Percentiles rank a stretch among this genome's conserved stretches.
Conservation (phyloP, 2,113 vertebrate genomes). For the Petaurus breviceps region DNA sequence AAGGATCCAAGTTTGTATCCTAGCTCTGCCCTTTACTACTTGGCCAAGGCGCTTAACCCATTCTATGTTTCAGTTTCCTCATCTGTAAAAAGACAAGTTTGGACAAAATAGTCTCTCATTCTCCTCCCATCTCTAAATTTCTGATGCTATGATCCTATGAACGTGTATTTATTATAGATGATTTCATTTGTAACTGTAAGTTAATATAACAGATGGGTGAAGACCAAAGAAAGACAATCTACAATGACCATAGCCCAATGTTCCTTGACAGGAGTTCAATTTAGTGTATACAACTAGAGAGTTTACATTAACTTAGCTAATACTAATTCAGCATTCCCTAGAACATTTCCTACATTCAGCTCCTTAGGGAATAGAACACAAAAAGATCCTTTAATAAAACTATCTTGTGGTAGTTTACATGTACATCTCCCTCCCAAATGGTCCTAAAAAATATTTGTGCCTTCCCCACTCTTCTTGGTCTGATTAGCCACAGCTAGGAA, state of each 20-base stretch:
- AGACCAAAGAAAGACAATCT: neutral
- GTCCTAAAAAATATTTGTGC: no score
- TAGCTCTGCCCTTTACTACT: neutral
- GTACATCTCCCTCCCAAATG: no score
- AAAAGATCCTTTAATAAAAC: no score
- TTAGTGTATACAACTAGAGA: neutral
- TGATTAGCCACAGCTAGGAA: no score
- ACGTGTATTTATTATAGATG: neutral
- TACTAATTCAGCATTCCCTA: neutral
- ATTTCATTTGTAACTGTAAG: neutral
- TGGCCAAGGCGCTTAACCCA: neutral
- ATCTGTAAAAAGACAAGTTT: neutral
- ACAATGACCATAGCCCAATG: neutral
- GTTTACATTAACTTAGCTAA: neutral
- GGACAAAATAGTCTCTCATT: neutral
- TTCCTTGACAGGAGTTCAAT: neutral
- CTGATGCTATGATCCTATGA: neutral
- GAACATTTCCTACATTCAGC: no score
- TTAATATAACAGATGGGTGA: neutral
- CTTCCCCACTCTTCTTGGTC: no score
- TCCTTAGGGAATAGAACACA: neutral
- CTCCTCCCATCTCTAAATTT: neutral
- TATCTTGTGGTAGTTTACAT: neutral
- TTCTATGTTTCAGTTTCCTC: neutral
- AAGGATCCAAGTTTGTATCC: neutral